phyloP scores from a whole-genome alignment of 2,113 vertebrate species.

The Colaptes auratus region DNA sequence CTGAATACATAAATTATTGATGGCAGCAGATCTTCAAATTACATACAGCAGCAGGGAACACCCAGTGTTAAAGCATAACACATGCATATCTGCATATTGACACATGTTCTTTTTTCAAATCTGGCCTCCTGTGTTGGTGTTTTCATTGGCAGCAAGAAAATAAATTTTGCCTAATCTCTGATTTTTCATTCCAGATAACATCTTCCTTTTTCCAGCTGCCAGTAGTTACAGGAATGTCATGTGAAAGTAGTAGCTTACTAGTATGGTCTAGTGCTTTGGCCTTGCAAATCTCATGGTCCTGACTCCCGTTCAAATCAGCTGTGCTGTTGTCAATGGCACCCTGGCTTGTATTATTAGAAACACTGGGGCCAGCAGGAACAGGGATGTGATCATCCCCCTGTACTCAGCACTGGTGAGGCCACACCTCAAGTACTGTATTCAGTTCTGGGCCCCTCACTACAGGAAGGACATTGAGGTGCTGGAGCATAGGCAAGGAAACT shows the following conservation, averaged over 20 bases:
- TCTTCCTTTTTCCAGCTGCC: conserved; percentile 48
- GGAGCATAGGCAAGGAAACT: too few species aligned
- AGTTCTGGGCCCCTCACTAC: too few species aligned
- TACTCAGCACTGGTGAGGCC: too few species aligned
- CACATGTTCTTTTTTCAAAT: conserved; percentile 41
- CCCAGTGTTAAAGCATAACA: conserved; percentile 21
- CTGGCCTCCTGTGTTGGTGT: conserved; percentile 6
- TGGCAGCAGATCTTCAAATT: conserved; percentile 31
- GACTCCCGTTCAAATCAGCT: neutral
- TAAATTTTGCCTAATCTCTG: conserved; percentile 37
- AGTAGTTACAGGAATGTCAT: neutral
- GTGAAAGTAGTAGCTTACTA: neutral
- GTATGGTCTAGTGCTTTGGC: neutral
- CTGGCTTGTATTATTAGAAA: too few species aligned
- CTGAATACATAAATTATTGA: neutral
- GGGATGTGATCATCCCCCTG: too few species aligned
- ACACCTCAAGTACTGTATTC: too few species aligned
- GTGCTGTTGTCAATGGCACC: neutral
- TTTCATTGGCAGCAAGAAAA: conserved; percentile 51
- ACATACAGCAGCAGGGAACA: neutral
- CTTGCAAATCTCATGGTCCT: neutral
- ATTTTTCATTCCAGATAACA: conserved; percentile 41
- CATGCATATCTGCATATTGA: neutral
- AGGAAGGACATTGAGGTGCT: too few species aligned
- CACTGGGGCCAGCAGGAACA: too few species aligned